phyloP scores from a whole-genome alignment of 2,888 invertebrate species.

The Cataglyphis albicans region DNA sequence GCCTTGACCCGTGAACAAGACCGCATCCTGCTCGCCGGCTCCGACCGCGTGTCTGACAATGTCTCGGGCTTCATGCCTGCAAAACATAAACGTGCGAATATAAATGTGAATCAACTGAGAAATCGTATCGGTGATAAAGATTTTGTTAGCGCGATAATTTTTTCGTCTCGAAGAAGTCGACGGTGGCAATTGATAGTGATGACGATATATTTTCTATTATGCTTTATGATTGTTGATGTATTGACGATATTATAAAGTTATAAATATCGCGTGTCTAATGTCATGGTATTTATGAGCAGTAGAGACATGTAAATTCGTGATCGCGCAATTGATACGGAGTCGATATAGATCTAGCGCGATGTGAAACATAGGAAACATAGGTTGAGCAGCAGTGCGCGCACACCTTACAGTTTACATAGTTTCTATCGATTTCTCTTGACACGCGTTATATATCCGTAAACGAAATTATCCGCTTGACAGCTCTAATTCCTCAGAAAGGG shows the following conservation, averaged over 20 bases:
- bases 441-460: neutral
- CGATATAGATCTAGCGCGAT: conserved; percentile 32
- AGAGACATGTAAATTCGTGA: neutral
- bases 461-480: neutral
- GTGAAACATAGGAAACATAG: conserved; percentile 2
- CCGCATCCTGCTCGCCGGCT: conserved; percentile 90
- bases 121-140: neutral
- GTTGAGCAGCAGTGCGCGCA: neutral
- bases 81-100: conserved; percentile 68
- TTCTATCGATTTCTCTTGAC: conserved; percentile 19
- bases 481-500: neutral
- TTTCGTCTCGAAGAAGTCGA: neutral
- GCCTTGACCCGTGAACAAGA: conserved; percentile 87
- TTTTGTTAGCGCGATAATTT: neutral
- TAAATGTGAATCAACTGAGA: conserved; percentile 15
- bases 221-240: neutral
- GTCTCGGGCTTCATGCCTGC: conserved; percentile 93
- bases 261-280: neutral
- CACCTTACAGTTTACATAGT: conserved; percentile 16
- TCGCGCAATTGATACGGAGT: conserved; percentile 16
- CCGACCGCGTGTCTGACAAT: conserved; percentile 93
- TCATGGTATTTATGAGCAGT: neutral
- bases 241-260: conserved; percentile 9
- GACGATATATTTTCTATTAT: neutral
- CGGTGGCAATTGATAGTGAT: neutral